phyloP scores from a whole-genome alignment of 2,888 invertebrate genomes.

The Tetrapedia diversipes region DNA sequence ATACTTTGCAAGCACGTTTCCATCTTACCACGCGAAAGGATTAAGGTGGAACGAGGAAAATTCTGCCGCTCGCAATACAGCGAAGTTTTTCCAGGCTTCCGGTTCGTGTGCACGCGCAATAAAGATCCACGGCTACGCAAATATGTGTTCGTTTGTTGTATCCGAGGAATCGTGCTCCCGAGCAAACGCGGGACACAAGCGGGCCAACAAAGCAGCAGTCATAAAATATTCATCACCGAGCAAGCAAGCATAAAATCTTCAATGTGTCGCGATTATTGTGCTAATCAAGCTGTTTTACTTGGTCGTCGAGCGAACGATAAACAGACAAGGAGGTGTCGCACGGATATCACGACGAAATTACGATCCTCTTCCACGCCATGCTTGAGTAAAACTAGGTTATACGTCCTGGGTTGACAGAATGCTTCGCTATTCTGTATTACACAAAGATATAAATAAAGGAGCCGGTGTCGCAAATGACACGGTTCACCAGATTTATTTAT shows the following conservation, averaged over 20 bases:
- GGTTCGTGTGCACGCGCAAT: neutral
- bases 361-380: too few species aligned
- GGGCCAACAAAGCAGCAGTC: neutral
- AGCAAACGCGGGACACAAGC: neutral
- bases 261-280: slow-evolving; percentile 35
- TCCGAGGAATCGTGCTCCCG: neutral
- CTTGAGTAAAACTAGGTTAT: too few species aligned
- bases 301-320: neutral
- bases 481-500: too few species aligned
- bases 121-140: slow-evolving; percentile 26
- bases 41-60: too few species aligned
- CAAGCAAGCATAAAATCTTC: slow-evolving; percentile 6
- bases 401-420: too few species aligned
- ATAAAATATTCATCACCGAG: slow-evolving; percentile 39
- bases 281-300: slow-evolving; percentile 31
- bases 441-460: too few species aligned
- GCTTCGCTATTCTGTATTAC: too few species aligned
- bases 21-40: too few species aligned
- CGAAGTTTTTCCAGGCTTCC: neutral
- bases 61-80: neutral
- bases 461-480: too few species aligned
- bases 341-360: neutral
- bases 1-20: too few species aligned
- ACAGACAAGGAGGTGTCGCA: neutral
- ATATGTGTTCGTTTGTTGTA: slow-evolving; percentile 18